Percentiles rank a stretch among this genome's conserved stretches.
These are phyloP conservation scores for Chloroceryle aenea DNA, from an alignment of 2,113 vertebrate species.

Conservation along the genomic window DNA sequence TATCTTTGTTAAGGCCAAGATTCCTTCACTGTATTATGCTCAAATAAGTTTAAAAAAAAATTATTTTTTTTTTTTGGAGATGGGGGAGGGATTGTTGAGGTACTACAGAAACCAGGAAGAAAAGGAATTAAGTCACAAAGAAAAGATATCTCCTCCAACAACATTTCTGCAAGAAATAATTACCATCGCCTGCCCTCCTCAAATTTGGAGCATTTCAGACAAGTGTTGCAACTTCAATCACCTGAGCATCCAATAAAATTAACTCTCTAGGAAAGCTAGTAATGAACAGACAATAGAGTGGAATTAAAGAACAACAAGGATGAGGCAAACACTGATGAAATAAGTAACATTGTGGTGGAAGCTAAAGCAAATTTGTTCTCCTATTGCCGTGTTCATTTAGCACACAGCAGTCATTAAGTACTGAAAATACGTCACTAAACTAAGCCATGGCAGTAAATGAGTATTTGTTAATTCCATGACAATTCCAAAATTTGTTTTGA, in stretches of 20 bases:
- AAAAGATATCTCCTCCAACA: neutral
- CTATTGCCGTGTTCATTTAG: neutral
- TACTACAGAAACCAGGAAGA: neutral
- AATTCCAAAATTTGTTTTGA: neutral
- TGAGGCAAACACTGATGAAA: neutral
- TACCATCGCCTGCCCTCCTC: neutral
- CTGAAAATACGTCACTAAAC: neutral
- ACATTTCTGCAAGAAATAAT: neutral
- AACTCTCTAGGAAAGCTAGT: neutral
- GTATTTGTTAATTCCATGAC: neutral
- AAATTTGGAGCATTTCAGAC: neutral
- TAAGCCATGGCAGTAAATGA: neutral
- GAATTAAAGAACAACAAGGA: neutral
- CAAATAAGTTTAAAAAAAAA: neutral
- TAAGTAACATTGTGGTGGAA: neutral
- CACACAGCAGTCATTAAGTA: neutral
- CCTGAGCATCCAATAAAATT: neutral
- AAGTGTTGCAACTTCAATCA: conserved; percentile 3
- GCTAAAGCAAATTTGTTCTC: neutral
- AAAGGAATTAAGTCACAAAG: neutral
- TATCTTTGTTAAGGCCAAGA: neutral
- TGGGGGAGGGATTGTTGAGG: neutral
- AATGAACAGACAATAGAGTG: neutral
- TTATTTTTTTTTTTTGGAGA: too few species aligned
- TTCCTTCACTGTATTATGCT: neutral